Evolutionary conservation across 2,113 vertebrate species (phyloP).

Genomic region (Salminus brasiliensis): DNA sequence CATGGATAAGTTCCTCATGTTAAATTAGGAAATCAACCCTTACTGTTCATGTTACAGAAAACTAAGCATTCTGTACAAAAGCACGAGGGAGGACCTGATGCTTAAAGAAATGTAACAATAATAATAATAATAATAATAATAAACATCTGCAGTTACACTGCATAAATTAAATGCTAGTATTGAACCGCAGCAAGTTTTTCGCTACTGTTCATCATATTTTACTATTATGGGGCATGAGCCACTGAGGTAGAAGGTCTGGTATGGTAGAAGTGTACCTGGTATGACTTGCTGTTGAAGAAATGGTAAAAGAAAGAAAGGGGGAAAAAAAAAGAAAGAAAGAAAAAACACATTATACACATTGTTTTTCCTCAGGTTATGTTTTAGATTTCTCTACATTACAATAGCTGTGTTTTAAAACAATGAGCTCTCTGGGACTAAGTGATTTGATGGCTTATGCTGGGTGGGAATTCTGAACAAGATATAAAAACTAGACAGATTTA

Average conservation of each 20-base stretch:
- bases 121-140: no score
- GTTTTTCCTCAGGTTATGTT: neutral
- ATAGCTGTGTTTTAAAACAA: slow-evolving; percentile 40
- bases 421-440: slow-evolving; percentile 42
- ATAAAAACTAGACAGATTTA: slow-evolving; percentile 14
- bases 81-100: slow-evolving; percentile 29
- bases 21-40: slow-evolving; percentile 42
- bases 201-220: slow-evolving; percentile 33
- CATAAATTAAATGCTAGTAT: slow-evolving; percentile 44
- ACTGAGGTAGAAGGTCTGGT: slow-evolving; percentile 73
- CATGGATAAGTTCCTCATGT: slow-evolving; percentile 49
- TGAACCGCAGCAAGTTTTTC: slow-evolving; percentile 13
- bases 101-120: slow-evolving; percentile 14
- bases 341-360: no score
- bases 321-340: slow-evolving; percentile 17
- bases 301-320: neutral
- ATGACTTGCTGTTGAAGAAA: slow-evolving; percentile 26
- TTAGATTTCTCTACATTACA: neutral
- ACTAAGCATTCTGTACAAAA: slow-evolving; percentile 44
- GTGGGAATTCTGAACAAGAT: neutral
- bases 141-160: slow-evolving; percentile 39
- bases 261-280: neutral
- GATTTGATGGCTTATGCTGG: slow-evolving; percentile 19
- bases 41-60: slow-evolving; percentile 35
- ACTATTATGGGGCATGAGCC: slow-evolving; percentile 45